Percentiles rank a stretch among this genome's conserved stretches.
Conservation (phyloP, 1,140 invertebrate genomes). For the Ostrea edulis region DNA sequence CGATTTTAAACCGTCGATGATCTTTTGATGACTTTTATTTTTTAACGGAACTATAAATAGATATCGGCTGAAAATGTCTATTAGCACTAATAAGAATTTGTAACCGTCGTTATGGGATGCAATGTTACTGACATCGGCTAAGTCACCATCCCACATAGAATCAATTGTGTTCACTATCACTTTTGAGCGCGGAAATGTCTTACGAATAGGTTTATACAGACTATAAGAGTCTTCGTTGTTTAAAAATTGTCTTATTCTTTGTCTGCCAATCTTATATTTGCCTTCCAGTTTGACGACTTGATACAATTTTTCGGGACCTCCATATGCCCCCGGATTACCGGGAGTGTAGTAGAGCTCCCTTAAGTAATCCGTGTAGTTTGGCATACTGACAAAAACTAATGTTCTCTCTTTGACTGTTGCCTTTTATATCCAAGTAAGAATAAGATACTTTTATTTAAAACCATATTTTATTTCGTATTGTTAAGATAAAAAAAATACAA, state of each 20-base stretch:
- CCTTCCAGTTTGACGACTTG: conserved; percentile 36
- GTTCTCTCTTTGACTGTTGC: not conserved
- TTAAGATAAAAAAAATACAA: not conserved
- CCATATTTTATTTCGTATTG: not conserved
- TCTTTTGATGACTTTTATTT: conserved; percentile 40
- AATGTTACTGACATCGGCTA: conserved; percentile 42
- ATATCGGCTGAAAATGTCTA: conserved; percentile 49
- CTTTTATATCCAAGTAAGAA: not conserved
- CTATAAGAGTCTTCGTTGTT: conserved; percentile 31
- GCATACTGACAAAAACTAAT: not conserved
- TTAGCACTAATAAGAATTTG: conserved; percentile 44
- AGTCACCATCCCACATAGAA: conserved; percentile 45
- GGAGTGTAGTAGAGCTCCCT: conserved; percentile 39
- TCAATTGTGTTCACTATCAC: conserved; percentile 40
- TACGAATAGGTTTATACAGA: conserved; percentile 27
- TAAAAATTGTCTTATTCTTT: conserved; percentile 22
- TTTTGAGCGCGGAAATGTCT: conserved; percentile 26
- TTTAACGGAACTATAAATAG: conserved; percentile 33
- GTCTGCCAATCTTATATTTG: conserved; percentile 47
- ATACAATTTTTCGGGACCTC: conserved; percentile 45
- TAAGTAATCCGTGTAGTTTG: conserved; percentile 32
- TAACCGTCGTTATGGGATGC: not conserved
- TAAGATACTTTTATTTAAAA: not conserved
- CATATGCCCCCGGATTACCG: conserved; percentile 42
- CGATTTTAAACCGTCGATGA: conserved; percentile 24